Evolutionary conservation across 2,797 vertebrate species (phyloP).

Genomic region (Coilia nasus): DNA sequence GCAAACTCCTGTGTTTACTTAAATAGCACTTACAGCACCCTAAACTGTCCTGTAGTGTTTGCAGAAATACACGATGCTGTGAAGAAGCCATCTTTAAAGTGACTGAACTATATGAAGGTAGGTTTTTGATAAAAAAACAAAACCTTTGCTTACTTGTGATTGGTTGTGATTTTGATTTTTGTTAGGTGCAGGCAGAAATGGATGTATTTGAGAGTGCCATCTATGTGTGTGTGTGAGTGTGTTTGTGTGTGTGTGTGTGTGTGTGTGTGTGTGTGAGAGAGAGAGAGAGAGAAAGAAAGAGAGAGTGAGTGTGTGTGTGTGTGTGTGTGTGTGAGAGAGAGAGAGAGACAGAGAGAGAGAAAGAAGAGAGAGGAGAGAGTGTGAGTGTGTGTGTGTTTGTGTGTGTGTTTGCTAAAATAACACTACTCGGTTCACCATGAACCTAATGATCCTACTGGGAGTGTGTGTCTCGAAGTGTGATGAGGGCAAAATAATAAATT

Average conservation of each 20-base stretch:
- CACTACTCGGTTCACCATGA: not conserved
- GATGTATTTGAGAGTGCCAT: no score
- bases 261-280: slow-evolving; percentile 32
- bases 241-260: slow-evolving; percentile 18
- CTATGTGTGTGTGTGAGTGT: no score
- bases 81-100: not conserved
- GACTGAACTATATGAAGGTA: not conserved
- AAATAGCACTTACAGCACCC: not conserved
- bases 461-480: not conserved
- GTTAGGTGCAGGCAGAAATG: no score
- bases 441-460: not conserved
- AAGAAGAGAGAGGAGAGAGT: no score
- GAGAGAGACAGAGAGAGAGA: no score
- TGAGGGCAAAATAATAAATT: not conserved
- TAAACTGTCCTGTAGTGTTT: not conserved
- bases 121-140: not conserved
- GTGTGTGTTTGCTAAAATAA: slow-evolving; percentile 17
- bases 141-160: not conserved
- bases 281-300: no score
- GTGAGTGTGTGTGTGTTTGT: not conserved
- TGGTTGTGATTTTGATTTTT: not conserved
- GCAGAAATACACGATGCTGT: not conserved
- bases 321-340: no score
- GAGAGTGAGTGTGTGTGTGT: no score
- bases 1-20: not conserved